Base-by-base conservation (phyloP, 2,888 invertebrate species). In the Rhingia campestris region DNA sequence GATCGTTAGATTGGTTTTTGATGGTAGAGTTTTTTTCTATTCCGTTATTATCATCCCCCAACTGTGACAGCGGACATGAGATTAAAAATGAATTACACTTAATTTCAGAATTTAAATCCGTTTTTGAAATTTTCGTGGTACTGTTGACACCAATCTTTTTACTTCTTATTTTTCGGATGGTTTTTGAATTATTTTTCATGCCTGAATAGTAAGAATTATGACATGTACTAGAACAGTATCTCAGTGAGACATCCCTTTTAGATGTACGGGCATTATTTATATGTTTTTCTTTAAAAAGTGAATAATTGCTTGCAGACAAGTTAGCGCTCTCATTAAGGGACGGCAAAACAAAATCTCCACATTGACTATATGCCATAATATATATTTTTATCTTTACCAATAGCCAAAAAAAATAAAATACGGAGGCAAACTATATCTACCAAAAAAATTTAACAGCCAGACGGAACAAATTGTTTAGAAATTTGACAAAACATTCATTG, bases 291-390 rank as follows among this genome's bases (percentile, higher is more conserved):
- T 64, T 64, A 3, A 61, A 66, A 10, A 7, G 41, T 37, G 58
- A 9, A 67, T 22, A 53, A 9, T 49, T 41, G 10, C 4, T 41
- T 10, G 33, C 33, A 2, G 58, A 30, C 9, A 67, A 10, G 12
- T 59, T 41, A 4, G 47, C 47, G 7, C 56, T 76, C 9, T 22
- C 72, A 43, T 72, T 22, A 37, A 72, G 72, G 4, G 64, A 76
- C 4, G 76, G 54, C n/a, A 72, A 64, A 12, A 61, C 7, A 22
- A 72, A 76, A 9, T 81, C 76, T 33, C 76, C 73, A 41, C 47
- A 54, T 64, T 69, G 67, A n/a, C 56, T 41, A 56, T 54, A n/a
- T 14, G 61, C 4, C 81, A 82, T 30, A 4, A n/a, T 32, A 12
- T 12, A 2, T n/a, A 47, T 4, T 4, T 3, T 0, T 3, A 5